These are phyloP conservation scores for Microctonus aethiopoides DNA, from an alignment of 2,888 invertebrate genomes.

Conservation along the genomic window DNA sequence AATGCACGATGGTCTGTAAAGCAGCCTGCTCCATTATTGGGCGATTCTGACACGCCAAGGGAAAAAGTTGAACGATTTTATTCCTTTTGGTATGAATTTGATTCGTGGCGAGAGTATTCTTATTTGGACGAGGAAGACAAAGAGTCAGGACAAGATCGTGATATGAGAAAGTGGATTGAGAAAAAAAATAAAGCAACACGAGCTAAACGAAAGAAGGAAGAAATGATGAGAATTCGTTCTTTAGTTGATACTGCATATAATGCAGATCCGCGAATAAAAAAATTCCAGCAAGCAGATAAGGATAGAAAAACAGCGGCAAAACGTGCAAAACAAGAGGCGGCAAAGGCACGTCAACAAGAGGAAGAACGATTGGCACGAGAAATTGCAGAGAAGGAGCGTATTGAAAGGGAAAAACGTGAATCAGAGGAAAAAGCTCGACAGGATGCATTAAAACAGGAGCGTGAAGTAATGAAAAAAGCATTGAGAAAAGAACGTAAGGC, in stretches of 20 bases:
- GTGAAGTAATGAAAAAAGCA: conserved; percentile 86
- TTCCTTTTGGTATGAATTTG: conserved; percentile 98
- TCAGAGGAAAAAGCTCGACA: conserved; percentile 85
- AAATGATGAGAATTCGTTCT: conserved; percentile 89
- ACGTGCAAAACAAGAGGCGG: conserved; percentile 86
- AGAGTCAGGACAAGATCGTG: conserved; percentile 95
- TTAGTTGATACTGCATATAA: conserved; percentile 95
- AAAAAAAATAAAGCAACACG: conserved; percentile 96
- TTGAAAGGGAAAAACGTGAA: conserved; percentile 82
- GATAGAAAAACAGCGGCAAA: conserved; percentile 90
- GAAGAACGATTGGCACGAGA: conserved; percentile 82
- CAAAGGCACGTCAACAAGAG: conserved; percentile 84
- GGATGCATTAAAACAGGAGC: conserved; percentile 85
- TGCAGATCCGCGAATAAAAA: conserved; percentile 91
- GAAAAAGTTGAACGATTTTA: conserved; percentile 95
- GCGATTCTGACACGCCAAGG: conserved; percentile 79
- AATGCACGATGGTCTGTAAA: conserved; percentile 94
- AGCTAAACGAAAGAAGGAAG: conserved; percentile 95
- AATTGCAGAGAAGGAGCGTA: conserved; percentile 70
- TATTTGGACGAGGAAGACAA: conserved; percentile 99
- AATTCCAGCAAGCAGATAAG: conserved; percentile 94
- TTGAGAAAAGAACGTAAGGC: conserved; percentile 88
- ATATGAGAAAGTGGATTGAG: conserved; percentile 97
- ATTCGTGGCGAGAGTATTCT: conserved; percentile 99
- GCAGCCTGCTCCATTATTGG: conserved; percentile 85